Evolutionary conservation across 2,888 invertebrate genomes (phyloP).

Genomic region (Leistus spinibarbis): DNA sequence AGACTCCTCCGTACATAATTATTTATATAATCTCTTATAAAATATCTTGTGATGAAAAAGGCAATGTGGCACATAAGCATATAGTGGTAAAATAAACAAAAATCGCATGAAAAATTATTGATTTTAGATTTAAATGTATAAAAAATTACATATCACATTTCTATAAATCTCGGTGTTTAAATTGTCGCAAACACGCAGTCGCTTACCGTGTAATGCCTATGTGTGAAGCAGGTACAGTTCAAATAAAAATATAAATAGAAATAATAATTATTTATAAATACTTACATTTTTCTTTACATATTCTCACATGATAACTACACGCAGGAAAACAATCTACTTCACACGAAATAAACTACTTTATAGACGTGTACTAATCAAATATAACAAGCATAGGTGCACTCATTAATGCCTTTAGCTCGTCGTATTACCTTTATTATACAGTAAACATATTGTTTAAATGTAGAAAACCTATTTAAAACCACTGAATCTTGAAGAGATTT

Average conservation of each 20-base stretch:
- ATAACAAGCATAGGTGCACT: no score
- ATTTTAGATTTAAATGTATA: constrained; percentile 5
- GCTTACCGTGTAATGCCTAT: constrained; percentile 2
- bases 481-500: no score
- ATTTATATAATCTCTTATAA: constrained; percentile 21
- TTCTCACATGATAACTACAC: not conserved
- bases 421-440: not conserved
- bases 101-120: not conserved
- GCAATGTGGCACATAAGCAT: constrained; percentile 38
- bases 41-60: constrained; percentile 32
- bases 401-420: no score
- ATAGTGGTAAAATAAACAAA: not conserved
- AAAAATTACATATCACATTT: constrained; percentile 35
- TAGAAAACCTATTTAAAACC: no score
- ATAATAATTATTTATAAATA: not conserved
- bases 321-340: not conserved
- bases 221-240: constrained; percentile 30
- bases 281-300: not conserved
- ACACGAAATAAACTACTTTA: not conserved
- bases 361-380: not conserved
- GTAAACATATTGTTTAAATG: no score
- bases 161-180: constrained; percentile 15
- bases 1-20: not conserved
- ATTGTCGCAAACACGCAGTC: not conserved
- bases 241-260: not conserved